phyloP scores from a whole-genome alignment of 2,888 invertebrate genomes.

The Caenorhabditis wallacei region DNA sequence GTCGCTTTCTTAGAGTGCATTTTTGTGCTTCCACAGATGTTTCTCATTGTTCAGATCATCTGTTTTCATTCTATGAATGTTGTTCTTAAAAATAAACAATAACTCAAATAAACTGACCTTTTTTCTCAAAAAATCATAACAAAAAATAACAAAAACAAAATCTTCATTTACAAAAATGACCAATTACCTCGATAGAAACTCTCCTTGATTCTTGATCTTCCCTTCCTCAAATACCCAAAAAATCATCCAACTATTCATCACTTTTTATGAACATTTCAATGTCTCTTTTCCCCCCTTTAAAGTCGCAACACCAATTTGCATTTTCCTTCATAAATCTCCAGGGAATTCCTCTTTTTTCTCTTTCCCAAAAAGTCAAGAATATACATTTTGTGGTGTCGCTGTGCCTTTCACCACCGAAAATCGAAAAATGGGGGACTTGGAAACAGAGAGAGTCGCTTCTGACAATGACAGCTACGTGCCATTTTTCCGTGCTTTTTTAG shows the following conservation, averaged over 20 bases:
- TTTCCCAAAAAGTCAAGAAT: slow-evolving; percentile 29
- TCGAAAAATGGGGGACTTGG: not conserved
- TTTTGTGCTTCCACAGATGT: too few relatives aligned
- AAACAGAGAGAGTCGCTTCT: not conserved
- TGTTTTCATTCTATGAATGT: too few relatives aligned
- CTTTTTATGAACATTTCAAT: slow-evolving; percentile 34
- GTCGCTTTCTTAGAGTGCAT: too few relatives aligned
- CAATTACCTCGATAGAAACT: too few relatives aligned
- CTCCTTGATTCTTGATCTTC: not conserved
- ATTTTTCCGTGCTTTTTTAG: slow-evolving; percentile 28
- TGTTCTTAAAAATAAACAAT: slow-evolving; percentile 10
- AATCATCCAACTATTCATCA: slow-evolving; percentile 51
- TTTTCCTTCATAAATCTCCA: slow-evolving; percentile 15
- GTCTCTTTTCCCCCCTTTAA: not conserved
- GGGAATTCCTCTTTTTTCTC: slow-evolving; percentile 15
- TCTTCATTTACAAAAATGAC: too few relatives aligned
- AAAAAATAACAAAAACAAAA: too few relatives aligned
- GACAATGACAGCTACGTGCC: slow-evolving; percentile 46
- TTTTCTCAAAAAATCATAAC: too few relatives aligned
- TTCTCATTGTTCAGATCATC: not conserved
- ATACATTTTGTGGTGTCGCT: slow-evolving; percentile 38
- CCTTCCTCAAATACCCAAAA: not conserved
- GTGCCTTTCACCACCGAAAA: slow-evolving; percentile 17
- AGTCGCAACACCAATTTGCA: slow-evolving; percentile 33
- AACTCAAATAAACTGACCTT: too few relatives aligned